These are phyloP conservation scores for Symphodus melops DNA, from an alignment of 2,113 vertebrate species.

Conservation along the genomic window DNA sequence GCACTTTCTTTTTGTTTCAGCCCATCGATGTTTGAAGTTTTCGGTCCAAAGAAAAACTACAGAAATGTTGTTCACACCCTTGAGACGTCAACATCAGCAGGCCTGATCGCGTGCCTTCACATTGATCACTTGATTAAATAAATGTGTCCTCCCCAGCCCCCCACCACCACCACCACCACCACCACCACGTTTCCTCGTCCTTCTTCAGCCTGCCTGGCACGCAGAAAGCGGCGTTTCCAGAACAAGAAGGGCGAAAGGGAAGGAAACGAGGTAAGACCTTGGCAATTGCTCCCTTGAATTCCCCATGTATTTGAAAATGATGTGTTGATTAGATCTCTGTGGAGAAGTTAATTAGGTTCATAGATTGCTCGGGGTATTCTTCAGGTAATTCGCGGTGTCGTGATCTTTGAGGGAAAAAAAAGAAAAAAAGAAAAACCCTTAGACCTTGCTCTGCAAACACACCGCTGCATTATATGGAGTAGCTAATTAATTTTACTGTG, in stretches of 20 bases:
- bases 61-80: constrained; percentile 94
- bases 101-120: constrained; percentile 97
- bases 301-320: constrained; percentile 75
- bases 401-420: constrained; percentile 77
- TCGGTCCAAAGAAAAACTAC: constrained; percentile 96
- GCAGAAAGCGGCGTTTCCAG: constrained; percentile 74
- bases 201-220: constrained; percentile 75
- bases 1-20: constrained; percentile 92
- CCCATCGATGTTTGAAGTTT: constrained; percentile 98
- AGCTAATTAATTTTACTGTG: constrained; percentile 92
- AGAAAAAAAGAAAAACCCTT: constrained; percentile 44
- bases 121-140: constrained; percentile 88
- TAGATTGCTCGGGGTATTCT: constrained; percentile 89
- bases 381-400: constrained; percentile 94
- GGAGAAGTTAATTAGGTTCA: constrained; percentile 94
- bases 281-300: constrained; percentile 62
- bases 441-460: constrained; percentile 81
- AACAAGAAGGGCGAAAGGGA: constrained; percentile 57
- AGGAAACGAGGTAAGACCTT: constrained; percentile 55
- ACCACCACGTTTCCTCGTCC: constrained; percentile 20
- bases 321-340: constrained; percentile 77
- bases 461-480: constrained; percentile 83
- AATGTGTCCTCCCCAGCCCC: constrained; percentile 78
- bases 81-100: constrained; percentile 97
- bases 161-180: too few species aligned